A percentile compares a stretch with the other conserved stretches of the same genome.
phyloP scores from a whole-genome alignment of 2,113 vertebrate species.

The Neodon shergylaensis region DNA sequence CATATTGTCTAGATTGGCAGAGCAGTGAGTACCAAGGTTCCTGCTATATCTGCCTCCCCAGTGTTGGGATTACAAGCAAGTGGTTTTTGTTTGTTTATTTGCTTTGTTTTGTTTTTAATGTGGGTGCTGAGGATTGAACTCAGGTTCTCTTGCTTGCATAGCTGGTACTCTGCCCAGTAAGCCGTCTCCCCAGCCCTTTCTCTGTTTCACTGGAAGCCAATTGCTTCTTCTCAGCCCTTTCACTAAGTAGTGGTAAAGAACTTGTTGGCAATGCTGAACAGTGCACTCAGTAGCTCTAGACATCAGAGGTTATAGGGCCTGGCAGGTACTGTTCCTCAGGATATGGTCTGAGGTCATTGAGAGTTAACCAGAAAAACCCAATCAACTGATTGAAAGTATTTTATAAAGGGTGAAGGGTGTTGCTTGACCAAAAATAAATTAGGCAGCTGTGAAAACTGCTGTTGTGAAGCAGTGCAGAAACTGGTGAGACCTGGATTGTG shows the following conservation, averaged over 20 bases:
- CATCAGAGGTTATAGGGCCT: rapidly evolving
- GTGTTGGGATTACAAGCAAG: background rate
- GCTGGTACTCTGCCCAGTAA: background rate
- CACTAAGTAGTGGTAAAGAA: background rate
- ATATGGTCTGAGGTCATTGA: background rate
- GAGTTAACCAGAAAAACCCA: background rate
- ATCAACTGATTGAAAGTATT: background rate
- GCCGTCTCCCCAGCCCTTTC: background rate
- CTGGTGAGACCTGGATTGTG: background rate
- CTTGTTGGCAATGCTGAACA: background rate
- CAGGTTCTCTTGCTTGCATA: background rate
- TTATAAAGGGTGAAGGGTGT: background rate
- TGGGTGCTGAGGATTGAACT: background rate
- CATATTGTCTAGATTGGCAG: background rate
- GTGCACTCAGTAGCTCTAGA: background rate
- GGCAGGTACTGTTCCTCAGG: background rate
- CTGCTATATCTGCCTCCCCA: background rate
- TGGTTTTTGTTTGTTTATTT: too few relatives aligned
- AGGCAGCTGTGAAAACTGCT: background rate
- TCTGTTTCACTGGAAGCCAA: background rate
- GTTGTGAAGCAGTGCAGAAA: background rate
- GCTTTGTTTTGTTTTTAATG: too few relatives aligned
- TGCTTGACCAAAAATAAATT: background rate
- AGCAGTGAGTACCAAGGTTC: background rate
- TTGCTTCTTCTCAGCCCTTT: background rate